Base-by-base conservation (phyloP, 2,888 invertebrate species). In the Hypomecis atomaria region DNA sequence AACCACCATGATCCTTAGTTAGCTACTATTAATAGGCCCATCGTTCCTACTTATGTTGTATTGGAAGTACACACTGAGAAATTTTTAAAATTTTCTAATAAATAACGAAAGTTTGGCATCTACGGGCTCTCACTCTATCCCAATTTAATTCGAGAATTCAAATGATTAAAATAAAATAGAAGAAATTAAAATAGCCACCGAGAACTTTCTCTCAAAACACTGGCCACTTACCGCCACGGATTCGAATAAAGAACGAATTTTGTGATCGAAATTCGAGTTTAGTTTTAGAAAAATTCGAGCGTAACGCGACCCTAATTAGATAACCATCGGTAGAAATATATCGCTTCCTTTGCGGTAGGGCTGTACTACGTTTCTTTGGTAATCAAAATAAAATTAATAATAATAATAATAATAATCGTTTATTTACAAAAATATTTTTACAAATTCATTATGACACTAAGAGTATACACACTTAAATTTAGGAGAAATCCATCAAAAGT, bases 311-410 rank as follows among this genome's bases (percentile, higher is more conserved):
- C 82, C 78, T 78, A 79, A 83, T 82, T 78, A 82, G 84, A 84
- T 82, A 78, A 78, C 71, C 78, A 84, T 84, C 83, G 72, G 68
- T 72, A 77, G 74, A 77, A 67, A 84, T 79, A 81, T 83, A 84
- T 81, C 71, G 82, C 72, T 84, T 82, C 83, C 82, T 73, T 74
- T 69, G 42, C 4, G 70, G 70, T 72, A 75, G 78, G 75, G 73
- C 59, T 69, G 65, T 6, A 6, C 37, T 56, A 43, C 33, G 44
- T 45, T 50, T 50, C 54, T 6, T n/a, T 42, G 36, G 8, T 33
- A n/a, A 34, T n/a, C 11, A 34, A 44, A 54, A n/a, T 33, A n/a
- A 40, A 52, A n/a, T 6, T 5, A 37, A 50, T 9, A 11, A n/a
- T n/a, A n/a, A n/a, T n/a, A n/a, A n/a, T n/a, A n/a, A n/a, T n/a